phyloP scores from a whole-genome alignment of 2,113 vertebrate species.

The Neodon shergylaensis region DNA sequence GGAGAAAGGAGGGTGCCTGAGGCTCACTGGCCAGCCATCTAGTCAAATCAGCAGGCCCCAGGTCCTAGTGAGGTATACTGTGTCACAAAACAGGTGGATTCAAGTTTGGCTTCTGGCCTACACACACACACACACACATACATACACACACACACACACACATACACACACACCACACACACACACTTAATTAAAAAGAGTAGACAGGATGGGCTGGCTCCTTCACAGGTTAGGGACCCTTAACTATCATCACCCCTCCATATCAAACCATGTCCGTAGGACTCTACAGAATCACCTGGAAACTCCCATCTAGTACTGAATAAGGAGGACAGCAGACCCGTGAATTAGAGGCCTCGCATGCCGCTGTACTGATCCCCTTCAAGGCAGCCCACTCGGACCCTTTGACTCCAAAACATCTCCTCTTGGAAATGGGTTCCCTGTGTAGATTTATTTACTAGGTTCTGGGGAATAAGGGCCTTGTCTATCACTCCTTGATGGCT shows the following conservation, averaged over 20 bases:
- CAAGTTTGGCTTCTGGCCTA: not conserved
- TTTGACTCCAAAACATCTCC: not conserved
- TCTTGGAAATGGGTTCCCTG: not conserved
- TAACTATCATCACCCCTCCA: not conserved
- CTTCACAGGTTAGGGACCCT: not conserved
- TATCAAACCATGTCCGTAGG: not conserved
- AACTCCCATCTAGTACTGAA: not conserved
- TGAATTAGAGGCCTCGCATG: not conserved
- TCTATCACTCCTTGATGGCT: slow-evolving; percentile 33
- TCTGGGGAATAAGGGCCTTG: not conserved
- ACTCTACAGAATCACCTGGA: not conserved
- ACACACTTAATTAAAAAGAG: not conserved
- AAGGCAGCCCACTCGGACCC: not conserved
- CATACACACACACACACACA: not conserved
- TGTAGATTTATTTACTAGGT: not conserved
- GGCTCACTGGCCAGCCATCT: not conserved
- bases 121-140: not conserved
- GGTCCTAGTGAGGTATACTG: not conserved
- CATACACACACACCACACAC: not conserved
- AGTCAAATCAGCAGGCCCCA: not conserved
- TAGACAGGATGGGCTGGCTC: not conserved
- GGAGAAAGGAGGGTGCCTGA: not conserved
- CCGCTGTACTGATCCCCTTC: not conserved
- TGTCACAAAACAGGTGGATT: not conserved
- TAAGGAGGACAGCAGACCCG: not conserved